These are phyloP conservation scores for Varecia variegata DNA, from an alignment of 2,797 vertebrate genomes.

Conservation along the genomic window DNA sequence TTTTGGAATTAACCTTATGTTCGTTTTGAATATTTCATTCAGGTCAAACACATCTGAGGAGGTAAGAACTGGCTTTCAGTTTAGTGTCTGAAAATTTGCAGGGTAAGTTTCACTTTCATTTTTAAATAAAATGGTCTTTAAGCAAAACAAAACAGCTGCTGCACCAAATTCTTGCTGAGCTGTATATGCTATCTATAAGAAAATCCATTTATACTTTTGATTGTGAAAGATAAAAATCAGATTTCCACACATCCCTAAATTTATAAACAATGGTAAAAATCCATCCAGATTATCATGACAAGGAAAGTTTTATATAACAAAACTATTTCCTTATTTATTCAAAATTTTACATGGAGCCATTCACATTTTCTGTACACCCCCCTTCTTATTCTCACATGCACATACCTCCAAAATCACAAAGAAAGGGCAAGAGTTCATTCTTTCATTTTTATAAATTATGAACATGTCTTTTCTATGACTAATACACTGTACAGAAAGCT, in stretches of 20 bases:
- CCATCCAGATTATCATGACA: not conserved
- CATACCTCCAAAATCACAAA: not conserved
- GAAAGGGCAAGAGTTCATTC: not conserved
- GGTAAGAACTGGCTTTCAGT: not conserved
- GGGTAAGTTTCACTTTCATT: not conserved
- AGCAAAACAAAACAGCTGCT: not conserved
- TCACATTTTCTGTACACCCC: not conserved
- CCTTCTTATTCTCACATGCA: not conserved
- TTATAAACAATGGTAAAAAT: conserved; percentile 3
- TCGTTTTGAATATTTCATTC: conserved; percentile 12
- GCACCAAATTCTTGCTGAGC: not conserved
- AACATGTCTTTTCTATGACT: not conserved
- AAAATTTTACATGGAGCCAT: not conserved
- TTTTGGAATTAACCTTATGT: not conserved
- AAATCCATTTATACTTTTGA: not conserved
- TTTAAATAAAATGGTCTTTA: not conserved
- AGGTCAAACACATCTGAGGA: not conserved
- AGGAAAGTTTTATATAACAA: not conserved
- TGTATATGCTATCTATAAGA: not conserved
- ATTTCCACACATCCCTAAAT: not conserved
- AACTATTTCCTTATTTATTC: not conserved
- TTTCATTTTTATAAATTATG: not conserved
- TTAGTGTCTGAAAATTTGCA: not conserved
- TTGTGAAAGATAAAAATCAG: not conserved
- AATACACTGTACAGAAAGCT: not conserved